Evolutionary conservation across 2,888 invertebrate genomes (phyloP).

Genomic region (Sympetrum striolatum): DNA sequence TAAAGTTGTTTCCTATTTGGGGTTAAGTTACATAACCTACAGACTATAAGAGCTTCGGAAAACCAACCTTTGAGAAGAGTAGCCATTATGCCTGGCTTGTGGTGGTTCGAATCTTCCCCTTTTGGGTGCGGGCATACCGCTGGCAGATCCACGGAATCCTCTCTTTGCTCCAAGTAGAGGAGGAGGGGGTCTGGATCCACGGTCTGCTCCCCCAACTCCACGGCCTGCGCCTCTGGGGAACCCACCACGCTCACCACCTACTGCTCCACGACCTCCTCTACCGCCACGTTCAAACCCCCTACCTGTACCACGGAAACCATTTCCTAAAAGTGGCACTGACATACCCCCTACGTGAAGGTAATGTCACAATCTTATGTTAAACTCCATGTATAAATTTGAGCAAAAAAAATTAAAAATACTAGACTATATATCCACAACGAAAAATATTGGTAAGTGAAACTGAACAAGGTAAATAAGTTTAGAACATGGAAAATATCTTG

Average conservation of each 20-base stretch:
- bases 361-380: too few species aligned
- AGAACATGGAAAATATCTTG: too few species aligned
- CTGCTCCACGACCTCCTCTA: neutral
- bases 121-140: constrained; percentile 2
- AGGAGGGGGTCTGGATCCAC: constrained; percentile 9
- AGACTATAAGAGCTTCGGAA: neutral
- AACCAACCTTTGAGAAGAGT: neutral
- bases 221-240: constrained; percentile 18
- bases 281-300: constrained; percentile 26
- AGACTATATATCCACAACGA: too few species aligned
- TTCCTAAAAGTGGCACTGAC: neutral
- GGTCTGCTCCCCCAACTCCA: constrained; percentile 22
- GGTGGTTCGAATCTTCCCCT: constrained; percentile 28
- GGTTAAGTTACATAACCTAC: neutral
- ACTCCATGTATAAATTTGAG: too few species aligned
- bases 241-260: constrained; percentile 15
- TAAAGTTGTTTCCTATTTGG: too few species aligned
- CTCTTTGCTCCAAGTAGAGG: constrained; percentile 10
- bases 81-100: constrained; percentile 4
- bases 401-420: too few species aligned
- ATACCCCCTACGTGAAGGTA: neutral
- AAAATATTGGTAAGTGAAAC: too few species aligned
- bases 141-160: neutral
- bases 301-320: constrained; percentile 20
- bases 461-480: too few species aligned